Base-by-base conservation (phyloP, 2,888 invertebrate species). In the Ophion ellenae region DNA sequence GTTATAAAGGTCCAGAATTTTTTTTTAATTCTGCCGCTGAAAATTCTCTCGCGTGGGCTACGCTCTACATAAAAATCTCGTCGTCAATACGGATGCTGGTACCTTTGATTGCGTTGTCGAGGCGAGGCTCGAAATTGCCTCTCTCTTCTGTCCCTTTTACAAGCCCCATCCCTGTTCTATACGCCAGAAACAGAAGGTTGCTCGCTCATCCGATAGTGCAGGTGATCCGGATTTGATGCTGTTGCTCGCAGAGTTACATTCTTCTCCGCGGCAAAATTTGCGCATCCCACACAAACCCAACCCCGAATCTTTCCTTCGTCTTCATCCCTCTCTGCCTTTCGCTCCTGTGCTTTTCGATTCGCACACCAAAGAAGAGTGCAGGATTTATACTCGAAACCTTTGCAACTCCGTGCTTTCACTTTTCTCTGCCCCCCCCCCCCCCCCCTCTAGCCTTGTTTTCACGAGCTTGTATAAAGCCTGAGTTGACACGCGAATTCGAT, bases 401-500 rank as follows among this genome's bases (percentile, higher is more conserved):
- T 73, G 73, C 40, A 73, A 61, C 53, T 67, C 67, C 14, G 74
- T 47, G 61, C 59, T 81, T 75, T 81, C 61, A 69, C 81, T 74
- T 69, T 66, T 71, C 36, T 32, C 28, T 40, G 10, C 47, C 66
- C 24, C 45, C 47, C 69, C 75, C 45, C 75, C 45, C 32, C 45
- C 45, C 24, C 36, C 63, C 61, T 24, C 20, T 53, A 40, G 28
- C 9, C 11, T 59, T 40, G 36, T 69, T 63, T 11, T 74, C 63
- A 45, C 40, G 24, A 53, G 59, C 59, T 32, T 66, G 75, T n/a
- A 71, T 84, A 63, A 64, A 76, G 75, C 85, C 24, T n/a, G 61
- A 32, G 69, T 61, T 69, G 73, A 86, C 85, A 86, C 57, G 73
- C 77, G 69, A 83, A 86, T 86, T 86, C 85, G 85, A 83, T 86